Evolutionary conservation across 2,888 invertebrate genomes (phyloP), one percentile per base, ranked within the genome.

Genomic region (Leptarthrus brevirostris): DNA sequence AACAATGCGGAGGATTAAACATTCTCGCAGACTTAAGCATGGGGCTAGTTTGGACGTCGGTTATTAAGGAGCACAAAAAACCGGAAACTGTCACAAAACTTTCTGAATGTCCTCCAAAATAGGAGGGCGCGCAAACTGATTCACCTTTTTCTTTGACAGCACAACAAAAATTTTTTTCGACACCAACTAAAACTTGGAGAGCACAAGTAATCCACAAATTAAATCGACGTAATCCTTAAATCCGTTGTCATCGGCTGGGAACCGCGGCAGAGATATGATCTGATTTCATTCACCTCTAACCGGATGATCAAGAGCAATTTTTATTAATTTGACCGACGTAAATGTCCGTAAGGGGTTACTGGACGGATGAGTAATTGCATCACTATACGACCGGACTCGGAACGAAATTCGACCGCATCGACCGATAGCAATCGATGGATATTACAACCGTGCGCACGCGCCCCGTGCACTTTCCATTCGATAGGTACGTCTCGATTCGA

Each of bases 11-110:
- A 64, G 44, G n/a, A 6, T 36, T 64, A 22, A 64, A 64, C 44
- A 47, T 18, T 44, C 22, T 36, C 22, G 64, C 5, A 20, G 6
- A 16, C 18, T 18, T 20, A 44, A 44, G 44, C 12, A 44, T n/a
- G 44, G n/a, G 12, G 44, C 5, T 14, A 8, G 1, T 56, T 6
- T 30, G 18, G n/a, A n/a, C n/a, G 36, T 20, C 61, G n/a, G 18
- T 61, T 44, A 44, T 26, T 14, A 18, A n/a, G 24, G 20, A 44
- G 40, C 44, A 64, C n/a, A 64, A 64, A 47, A 1, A 64, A 64
- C 10, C 64, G 64, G 26, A 44, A 64, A 64, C 10, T 47, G 44
- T 44, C 47, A 44, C 2, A 64, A 44, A 44, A 44, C 26, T 54
- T 16, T 14, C 44, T 64, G 24, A 26, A 64, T 34, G 26, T 14